Evolutionary conservation across 2,888 invertebrate species (phyloP).

Genomic region (Rhodophaea formosa): DNA sequence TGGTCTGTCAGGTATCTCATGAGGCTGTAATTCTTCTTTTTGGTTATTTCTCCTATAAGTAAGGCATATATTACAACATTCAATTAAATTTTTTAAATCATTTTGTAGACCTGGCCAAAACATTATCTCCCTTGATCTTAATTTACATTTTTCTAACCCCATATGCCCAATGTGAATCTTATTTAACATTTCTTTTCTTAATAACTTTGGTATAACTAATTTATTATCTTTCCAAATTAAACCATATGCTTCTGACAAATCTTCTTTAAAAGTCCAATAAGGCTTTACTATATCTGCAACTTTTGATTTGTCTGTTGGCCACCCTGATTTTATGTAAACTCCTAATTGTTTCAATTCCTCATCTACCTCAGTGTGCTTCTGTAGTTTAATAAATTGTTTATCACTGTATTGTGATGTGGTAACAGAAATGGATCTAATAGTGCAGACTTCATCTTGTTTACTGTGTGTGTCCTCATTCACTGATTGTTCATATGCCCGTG

Average conservation of each 20-base stretch:
- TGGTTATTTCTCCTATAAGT: neutral
- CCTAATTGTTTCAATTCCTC: neutral
- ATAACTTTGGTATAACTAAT: slow-evolving; percentile 26
- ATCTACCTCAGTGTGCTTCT: neutral
- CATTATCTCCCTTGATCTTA: slow-evolving; percentile 27
- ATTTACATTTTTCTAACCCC: slow-evolving; percentile 28
- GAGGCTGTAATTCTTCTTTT: slow-evolving; percentile 19
- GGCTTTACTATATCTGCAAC: slow-evolving; percentile 5
- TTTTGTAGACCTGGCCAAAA: slow-evolving; percentile 26
- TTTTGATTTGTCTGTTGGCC: neutral
- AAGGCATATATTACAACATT: neutral
- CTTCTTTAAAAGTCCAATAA: slow-evolving; percentile 20
- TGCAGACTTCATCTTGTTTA: no score
- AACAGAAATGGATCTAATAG: no score
- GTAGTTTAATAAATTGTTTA: neutral
- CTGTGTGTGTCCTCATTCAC: no score
- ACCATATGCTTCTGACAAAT: slow-evolving; percentile 22
- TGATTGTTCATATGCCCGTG: neutral
- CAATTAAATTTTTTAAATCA: neutral
- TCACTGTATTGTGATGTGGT: neutral
- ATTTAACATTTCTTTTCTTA: slow-evolving; percentile 26
- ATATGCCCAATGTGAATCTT: slow-evolving; percentile 21
- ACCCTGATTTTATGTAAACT: neutral
- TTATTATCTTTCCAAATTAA: slow-evolving; percentile 27
- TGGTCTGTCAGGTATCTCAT: slow-evolving; percentile 24